Evolutionary conservation across 2,888 invertebrate species (phyloP), one percentile per base, ranked within the genome.

Genomic region (Macrosoma leucophasiata): DNA sequence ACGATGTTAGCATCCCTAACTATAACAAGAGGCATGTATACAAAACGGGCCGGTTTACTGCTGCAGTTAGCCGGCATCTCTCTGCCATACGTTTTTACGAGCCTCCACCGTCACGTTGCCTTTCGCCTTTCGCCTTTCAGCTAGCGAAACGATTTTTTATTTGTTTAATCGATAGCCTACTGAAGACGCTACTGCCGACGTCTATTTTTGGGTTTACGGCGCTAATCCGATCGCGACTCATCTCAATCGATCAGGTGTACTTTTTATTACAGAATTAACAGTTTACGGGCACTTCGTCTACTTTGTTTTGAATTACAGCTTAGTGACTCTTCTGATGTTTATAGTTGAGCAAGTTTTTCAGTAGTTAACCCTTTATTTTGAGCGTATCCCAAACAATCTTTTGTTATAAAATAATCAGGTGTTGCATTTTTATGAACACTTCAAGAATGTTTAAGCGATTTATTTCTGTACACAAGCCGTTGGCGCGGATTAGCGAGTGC

Each of bases 61-160:
- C 81, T 71, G 69, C 69, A 67, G 73, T 68, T 66, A 72, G 79
- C 60, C 82, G 79, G 81, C 75, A 75, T 60, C 79, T 81, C 79
- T 81, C 69, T 73, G 73, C 81, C 72, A 75, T 82, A 79, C 77
- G 69, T 57, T 81, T 84, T 84, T 82, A 84, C 70, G 82, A 82
- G 63, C 65, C 63, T 67, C 67, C 62, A 61, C 65, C 75, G 70
- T 79, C 76, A 76, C 71, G 63, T 72, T 69, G 75, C 75, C 73
- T 73, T 76, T 74, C 67, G 76, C 73, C 75, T 79, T 76, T 74
- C 67, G 76, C 73, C 75, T 79, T 79, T 75, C 70, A 75, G 70
- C 62, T 58, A 67, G 79, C 78, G 72, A 81, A 78, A 75, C 76
- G 63, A 53, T 59, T 77, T 79, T 82, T 79, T 79, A 81, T 82